Evolutionary conservation across 2,797 vertebrate genomes (phyloP), one percentile per base, ranked within the genome.

Genomic region (Luscinia luscinia): DNA sequence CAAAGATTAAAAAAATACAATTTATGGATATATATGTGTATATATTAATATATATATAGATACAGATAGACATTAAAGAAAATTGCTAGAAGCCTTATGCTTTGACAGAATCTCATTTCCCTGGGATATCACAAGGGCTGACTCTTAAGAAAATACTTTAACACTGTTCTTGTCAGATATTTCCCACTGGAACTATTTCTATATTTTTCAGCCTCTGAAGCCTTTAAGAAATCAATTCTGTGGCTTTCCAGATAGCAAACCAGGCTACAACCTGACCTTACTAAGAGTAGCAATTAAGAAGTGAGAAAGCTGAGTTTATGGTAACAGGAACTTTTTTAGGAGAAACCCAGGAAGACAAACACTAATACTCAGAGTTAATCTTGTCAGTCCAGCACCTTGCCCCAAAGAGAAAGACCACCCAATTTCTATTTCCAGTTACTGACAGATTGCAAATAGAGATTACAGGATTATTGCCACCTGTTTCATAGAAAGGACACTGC

Each of bases 1-100:
- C 12, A 82, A 75, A 72, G 11, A 66, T 23, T 20, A 30, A 68
- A 79, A 41, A 41, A 17, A 45, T 9, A 59, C n/a, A 73, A 72
- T 15, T 4, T 0, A 63, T 49, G 32, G 4, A 48, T 4, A 30
- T 3, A 8, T 24, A 7, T 13, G 8, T 13, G 12, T 20, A 12
- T 32, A 24, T 30, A 41, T 34, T 6, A 7, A 34, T 8, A n/a
- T 45, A 18, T 15, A 40, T 15, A 40, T 2, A 26, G 3, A 4
- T 26, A 8, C 9, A 57, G 52, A 59, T 2, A 66, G 52, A 43
- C 36, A 57, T 17, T 67, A 32, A 84, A 87, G 7, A 27, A 52
- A 87, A 5, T 51, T 74, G 9, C 21, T 57, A 46, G 19, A 61
- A 80, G 41, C 17, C 1, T 80, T 74, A n/a, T 9, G 8, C 23